Evolutionary conservation across 2,113 vertebrate genomes (phyloP), one percentile per base, ranked within the genome.

Genomic region (Anoura caudifer): DNA sequence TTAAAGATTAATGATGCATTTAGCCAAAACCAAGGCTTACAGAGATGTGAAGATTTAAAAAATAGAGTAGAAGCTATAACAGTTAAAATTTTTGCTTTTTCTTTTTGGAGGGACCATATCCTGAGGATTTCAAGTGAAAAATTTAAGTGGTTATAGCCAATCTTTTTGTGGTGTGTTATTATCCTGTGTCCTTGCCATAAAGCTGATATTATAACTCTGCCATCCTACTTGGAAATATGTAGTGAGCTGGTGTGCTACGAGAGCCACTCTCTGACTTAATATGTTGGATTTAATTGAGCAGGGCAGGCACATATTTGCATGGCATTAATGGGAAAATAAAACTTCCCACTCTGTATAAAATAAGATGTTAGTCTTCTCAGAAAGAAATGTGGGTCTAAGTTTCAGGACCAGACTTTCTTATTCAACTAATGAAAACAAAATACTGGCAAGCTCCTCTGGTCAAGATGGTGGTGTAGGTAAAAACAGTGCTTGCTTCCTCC

Each of bases 11-110:
- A 95, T 96, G 84, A 91, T 76, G 54, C 63, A 81, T 41, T 93
- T 97, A 95, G 43, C 76, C 63, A 95, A 98, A 97, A 97, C 94
- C 90, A 96, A 97, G 93, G 80, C 6, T 98, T 98, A 92, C 65
- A 97, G 41, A 96, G 52, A 82, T 96, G 94, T 96, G 87, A 96
- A 95, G 65, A 96, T 92, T 28, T 22, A 10, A 63, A 63, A 96
- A 65, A 54, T 52, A 69, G 24, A 43, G 7, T 85, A 80, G 88
- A 96, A 61, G 31, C 33, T 97, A 69, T 94, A 96, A 65, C 50
- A 91, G 61, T 93, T 96, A 97, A 98, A 77, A n/a, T 16, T 89
- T 95, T 96, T 96, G 56, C 86, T 41, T 96, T 90, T 97, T 97
- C 85, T 96, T 97, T 93, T 73, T 96, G 70, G 70, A 76, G 19